A percentile compares a stretch with the other conserved stretches of the same genome.
Evolutionary conservation across 2,888 invertebrate species (phyloP).

Genomic region (Drosophila nr. fundita): DNA sequence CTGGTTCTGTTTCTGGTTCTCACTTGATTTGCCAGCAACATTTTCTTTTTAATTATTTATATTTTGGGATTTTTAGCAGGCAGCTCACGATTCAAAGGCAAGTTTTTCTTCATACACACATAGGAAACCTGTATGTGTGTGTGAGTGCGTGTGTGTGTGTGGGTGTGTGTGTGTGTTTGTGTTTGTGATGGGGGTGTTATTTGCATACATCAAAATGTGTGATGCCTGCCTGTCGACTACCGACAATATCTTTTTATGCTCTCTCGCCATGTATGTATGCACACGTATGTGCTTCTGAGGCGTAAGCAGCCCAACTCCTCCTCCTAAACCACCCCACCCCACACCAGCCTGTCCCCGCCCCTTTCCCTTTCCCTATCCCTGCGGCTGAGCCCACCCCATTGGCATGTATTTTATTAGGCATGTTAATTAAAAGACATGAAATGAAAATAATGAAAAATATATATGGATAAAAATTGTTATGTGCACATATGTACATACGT

Average conservation of each 20-base stretch:
- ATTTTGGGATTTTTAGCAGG: conserved; percentile 81
- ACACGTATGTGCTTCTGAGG: conserved; percentile 24
- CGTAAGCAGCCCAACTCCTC: conserved; percentile 17
- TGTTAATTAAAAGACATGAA: conserved; percentile 82
- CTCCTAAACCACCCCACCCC: conserved; percentile 6
- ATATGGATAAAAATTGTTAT: conserved; percentile 53
- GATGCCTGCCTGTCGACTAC: conserved; percentile 46
- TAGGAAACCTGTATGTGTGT: background rate
- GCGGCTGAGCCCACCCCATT: conserved; percentile 35
- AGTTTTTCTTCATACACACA: conserved; percentile 42
- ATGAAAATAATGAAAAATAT: conserved; percentile 82
- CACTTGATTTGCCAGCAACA: conserved; percentile 79
- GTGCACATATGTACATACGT: conserved; percentile 13
- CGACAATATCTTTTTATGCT: conserved; percentile 77
- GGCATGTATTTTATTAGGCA: conserved; percentile 80
- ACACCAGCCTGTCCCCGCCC: conserved; percentile 1
- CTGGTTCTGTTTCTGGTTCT: conserved; percentile 40
- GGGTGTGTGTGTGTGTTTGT: conserved; percentile 16
- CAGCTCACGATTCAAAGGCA: conserved; percentile 72
- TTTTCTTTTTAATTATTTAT: conserved; percentile 81
- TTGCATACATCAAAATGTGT: conserved; percentile 73
- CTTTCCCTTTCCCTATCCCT: conserved; percentile 1
- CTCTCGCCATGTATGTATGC: conserved; percentile 23
- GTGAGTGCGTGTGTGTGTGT: background rate
- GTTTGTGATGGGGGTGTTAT: conserved; percentile 55